phyloP scores from a whole-genome alignment of 1,140 invertebrate species.

The Plectrocnemia conspersa region DNA sequence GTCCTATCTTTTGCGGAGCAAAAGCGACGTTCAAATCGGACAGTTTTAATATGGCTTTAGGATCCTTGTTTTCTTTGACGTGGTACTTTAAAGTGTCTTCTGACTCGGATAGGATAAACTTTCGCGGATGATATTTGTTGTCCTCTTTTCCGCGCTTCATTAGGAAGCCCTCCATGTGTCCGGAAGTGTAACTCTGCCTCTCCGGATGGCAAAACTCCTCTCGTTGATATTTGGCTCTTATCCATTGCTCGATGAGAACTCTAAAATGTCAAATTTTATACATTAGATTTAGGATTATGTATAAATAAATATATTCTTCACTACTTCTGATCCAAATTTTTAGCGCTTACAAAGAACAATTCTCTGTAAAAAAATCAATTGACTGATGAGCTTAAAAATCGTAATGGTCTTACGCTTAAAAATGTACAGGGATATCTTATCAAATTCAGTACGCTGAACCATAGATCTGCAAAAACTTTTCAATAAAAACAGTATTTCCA shows the following conservation, averaged over 20 bases:
- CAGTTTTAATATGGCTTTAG: slow-evolving; percentile 76
- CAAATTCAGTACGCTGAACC: no score
- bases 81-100: slow-evolving; percentile 82
- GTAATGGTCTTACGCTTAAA: no score
- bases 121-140: slow-evolving; percentile 72
- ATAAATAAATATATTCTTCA: slow-evolving; percentile 16
- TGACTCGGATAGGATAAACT: slow-evolving; percentile 75
- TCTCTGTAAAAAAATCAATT: no score
- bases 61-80: slow-evolving; percentile 77
- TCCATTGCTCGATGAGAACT: slow-evolving; percentile 85
- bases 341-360: no score
- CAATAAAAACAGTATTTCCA: no score
- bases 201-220: slow-evolving; percentile 81
- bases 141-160: slow-evolving; percentile 89
- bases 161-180: slow-evolving; percentile 77
- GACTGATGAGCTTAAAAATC: no score
- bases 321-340: no score
- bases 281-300: background rate
- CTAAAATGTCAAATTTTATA: slow-evolving; percentile 52
- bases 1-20: slow-evolving; percentile 76
- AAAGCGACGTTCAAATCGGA: slow-evolving; percentile 83
- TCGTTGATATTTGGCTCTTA: slow-evolving; percentile 83
- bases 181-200: slow-evolving; percentile 69
- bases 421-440: no score
- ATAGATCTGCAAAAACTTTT: no score